Base-by-base conservation (phyloP, 2,888 invertebrate genomes). In the Apodemia hepburni region DNA sequence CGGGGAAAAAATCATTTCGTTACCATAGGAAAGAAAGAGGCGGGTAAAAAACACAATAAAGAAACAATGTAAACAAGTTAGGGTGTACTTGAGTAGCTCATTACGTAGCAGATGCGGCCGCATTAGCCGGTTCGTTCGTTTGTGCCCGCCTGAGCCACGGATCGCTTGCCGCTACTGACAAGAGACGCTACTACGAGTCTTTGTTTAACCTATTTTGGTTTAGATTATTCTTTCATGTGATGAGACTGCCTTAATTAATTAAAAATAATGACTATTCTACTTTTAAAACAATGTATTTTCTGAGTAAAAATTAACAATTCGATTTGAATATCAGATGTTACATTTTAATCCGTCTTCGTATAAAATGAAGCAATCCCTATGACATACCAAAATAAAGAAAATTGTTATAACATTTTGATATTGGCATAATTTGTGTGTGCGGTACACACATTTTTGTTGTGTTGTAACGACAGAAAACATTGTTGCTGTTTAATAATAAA, bases 21-120 rank as follows among this genome's bases (percentile, higher is more conserved):
- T 82, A 83, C 68, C 82, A 85, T 83, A 82, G 86, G 78, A 81
- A 84, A 84, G 82, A 83, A 87, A 77, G 84, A 84, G 77, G 78
- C 80, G 81, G 80, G 84, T 78, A 87, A 89, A 89, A 90, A 90
- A 88, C 89, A 89, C 89, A 91, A 91, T 91, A 91, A 91, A 90
- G 90, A 87, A 81, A 90, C 90, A 89, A 87, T 89, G 91, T 90
- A 91, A 90, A 91, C 91, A 91, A 88, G 90, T 90, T 90, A 90
- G 80, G 81, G 84, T 75, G 88, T 87, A 88, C 90, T 90, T 88
- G 90, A 90, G 91, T 84, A 82, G 89, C 90, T 91, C 90, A 91
- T 91, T 90, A 91, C 81, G 78, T 58, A 75, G 82, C 82, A 86
- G 89, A 88, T 87, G 85, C 85, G 83, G 75, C 73, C 73, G 85